Conservation (phyloP, 2,113 vertebrate genomes). For the Potamarius usumacintae region DNA sequence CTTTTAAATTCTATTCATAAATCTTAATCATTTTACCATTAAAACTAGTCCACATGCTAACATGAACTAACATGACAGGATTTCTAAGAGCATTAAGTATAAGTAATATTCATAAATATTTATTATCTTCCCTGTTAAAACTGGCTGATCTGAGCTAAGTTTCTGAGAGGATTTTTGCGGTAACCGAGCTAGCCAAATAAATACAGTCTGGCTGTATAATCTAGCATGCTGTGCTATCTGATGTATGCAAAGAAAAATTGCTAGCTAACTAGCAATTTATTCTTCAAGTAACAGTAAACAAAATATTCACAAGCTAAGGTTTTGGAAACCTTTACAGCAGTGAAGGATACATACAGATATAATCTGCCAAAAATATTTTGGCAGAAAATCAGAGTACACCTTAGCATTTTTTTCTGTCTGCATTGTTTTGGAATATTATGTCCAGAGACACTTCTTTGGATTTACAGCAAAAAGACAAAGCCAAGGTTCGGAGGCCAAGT, state of each 20-base stretch:
- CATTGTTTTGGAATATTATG: not conserved
- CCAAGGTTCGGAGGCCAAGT: not conserved
- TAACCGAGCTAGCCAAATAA: not conserved
- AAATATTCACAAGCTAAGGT: not conserved
- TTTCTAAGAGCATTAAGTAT: not conserved
- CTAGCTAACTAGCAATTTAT: not conserved
- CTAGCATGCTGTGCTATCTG: not conserved
- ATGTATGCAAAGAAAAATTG: not conserved
- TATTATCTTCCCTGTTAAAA: not conserved
- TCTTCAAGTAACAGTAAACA: not conserved
- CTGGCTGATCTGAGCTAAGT: not conserved
- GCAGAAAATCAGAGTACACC: not conserved
- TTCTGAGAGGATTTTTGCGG: not conserved
- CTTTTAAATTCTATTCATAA: not conserved
- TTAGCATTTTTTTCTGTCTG: not conserved
- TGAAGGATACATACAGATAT: not conserved
- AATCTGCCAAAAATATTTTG: not conserved
- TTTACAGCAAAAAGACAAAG: not conserved
- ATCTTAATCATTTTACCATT: not conserved
- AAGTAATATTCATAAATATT: too few species aligned
- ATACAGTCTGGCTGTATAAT: not conserved
- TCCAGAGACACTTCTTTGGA: not conserved
- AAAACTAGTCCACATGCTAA: not conserved
- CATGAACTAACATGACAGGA: not conserved
- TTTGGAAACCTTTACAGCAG: not conserved